Conservation (phyloP, 2,888 invertebrate genomes). For the Tetragonisca angustula region DNA sequence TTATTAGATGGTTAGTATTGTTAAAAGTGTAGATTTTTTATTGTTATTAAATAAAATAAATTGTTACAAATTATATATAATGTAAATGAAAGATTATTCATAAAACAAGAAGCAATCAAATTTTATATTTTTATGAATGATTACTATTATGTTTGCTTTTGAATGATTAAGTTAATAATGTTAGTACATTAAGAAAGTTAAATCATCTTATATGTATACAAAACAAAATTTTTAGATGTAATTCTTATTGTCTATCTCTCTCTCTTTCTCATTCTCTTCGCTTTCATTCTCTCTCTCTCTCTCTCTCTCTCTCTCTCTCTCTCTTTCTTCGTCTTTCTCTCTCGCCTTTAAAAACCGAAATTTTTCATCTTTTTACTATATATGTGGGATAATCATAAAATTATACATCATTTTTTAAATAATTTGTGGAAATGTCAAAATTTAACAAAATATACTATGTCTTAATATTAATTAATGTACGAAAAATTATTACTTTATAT, state of each 20-base stretch:
- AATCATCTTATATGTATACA: conserved; percentile 14
- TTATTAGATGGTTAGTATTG: conserved; percentile 46
- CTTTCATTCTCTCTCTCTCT: conserved; percentile 1
- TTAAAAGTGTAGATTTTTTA: conserved; percentile 40
- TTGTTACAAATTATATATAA: conserved; percentile 42
- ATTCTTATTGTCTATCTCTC: conserved; percentile 61
- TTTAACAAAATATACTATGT: conserved; percentile 35
- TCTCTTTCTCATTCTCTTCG: conserved; percentile 5
- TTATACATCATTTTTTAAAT: conserved; percentile 21
- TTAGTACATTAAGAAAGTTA: conserved; percentile 22
- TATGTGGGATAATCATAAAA: conserved; percentile 9
- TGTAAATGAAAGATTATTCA: conserved; percentile 36
- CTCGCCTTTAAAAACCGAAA: conserved; percentile 20
- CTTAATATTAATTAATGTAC: too few species aligned
- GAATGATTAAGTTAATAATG: conserved; percentile 33
- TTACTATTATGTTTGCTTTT: conserved; percentile 7
- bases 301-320: conserved; percentile 36
- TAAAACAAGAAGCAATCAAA: conserved; percentile 47
- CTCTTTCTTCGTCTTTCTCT: conserved; percentile 25
- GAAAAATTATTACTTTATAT: too few species aligned
- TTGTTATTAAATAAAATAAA: conserved; percentile 42
- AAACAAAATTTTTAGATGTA: conserved; percentile 42
- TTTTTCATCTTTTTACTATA: conserved; percentile 4
- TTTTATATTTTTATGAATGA: conserved; percentile 6
- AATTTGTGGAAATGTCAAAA: conserved; percentile 50